Evolutionary conservation across 2,113 vertebrate genomes (phyloP).

Genomic region (Colistium nudipinnis): DNA sequence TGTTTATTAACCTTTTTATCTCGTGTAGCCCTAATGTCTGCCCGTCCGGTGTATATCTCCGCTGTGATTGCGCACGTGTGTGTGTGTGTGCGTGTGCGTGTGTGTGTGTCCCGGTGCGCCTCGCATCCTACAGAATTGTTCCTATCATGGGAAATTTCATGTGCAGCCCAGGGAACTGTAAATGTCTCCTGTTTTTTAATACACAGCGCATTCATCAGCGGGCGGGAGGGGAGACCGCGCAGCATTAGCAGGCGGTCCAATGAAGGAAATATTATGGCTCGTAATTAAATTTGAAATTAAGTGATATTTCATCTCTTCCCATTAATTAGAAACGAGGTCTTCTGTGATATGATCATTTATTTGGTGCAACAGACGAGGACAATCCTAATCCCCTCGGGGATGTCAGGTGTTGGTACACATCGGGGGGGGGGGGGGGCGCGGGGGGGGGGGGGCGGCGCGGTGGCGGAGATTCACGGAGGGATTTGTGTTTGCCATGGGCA

Average conservation of each 20-base stretch:
- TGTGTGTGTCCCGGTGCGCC: conserved; percentile 38
- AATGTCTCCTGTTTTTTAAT: conserved; percentile 75
- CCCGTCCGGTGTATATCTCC: conserved; percentile 21
- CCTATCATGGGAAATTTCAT: conserved; percentile 63
- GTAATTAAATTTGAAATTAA: conserved; percentile 86
- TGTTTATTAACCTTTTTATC: conserved; percentile 78
- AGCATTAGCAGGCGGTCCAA: conserved; percentile 72
- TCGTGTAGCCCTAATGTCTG: conserved; percentile 39
- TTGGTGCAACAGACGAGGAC: conserved; percentile 59
- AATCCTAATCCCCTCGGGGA: conserved; percentile 45
- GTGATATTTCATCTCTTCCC: conserved; percentile 83
- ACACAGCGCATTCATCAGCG: conserved; percentile 73
- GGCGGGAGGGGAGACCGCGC: conserved; percentile 61
- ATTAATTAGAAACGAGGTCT: conserved; percentile 81
- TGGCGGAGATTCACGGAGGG: no score
- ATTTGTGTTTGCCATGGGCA: no score
- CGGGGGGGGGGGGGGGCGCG: no score
- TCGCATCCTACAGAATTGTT: conserved; percentile 51
- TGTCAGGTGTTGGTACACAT: conserved; percentile 51
- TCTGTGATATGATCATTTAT: conserved; percentile 74
- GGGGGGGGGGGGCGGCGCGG: no score
- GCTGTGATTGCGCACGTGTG: not conserved
- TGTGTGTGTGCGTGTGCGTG: conserved; percentile 19
- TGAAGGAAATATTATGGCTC: conserved; percentile 80
- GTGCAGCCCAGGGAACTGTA: conserved; percentile 67